A percentile compares a stretch with the other conserved stretches of the same genome.
Conservation (phyloP, 1,140 invertebrate species). For the Colletes gigas region DNA sequence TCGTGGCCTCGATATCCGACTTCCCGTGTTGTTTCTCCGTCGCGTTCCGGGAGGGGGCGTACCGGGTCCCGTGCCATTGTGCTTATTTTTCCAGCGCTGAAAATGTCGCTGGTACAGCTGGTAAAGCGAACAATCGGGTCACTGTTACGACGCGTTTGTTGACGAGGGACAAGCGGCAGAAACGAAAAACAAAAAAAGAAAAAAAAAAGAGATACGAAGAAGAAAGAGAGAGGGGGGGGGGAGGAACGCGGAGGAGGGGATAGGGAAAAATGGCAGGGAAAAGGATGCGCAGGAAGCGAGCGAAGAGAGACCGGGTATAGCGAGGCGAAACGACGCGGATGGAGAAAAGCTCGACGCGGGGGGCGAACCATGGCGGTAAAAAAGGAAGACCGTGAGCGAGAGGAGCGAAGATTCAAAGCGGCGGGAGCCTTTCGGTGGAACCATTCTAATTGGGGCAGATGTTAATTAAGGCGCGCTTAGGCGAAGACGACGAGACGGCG, state of each 20-base stretch:
- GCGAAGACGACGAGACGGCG: slow-evolving; percentile 63
- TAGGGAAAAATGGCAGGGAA: background rate
- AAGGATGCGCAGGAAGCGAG: slow-evolving; percentile 21
- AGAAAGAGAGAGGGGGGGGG: background rate
- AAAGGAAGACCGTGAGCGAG: background rate
- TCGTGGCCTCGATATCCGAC: slow-evolving; percentile 47
- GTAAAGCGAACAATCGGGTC: slow-evolving; percentile 51
- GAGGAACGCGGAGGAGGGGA: background rate
- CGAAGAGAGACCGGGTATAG: background rate
- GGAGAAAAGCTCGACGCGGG: background rate
- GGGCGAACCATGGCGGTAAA: slow-evolving; percentile 6
- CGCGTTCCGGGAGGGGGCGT: background rate
- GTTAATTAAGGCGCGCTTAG: slow-evolving; percentile 75
- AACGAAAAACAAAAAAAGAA: background rate
- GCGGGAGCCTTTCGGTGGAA: slow-evolving; percentile 50
- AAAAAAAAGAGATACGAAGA: background rate
- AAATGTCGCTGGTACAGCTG: slow-evolving; percentile 34
- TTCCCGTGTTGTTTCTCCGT: slow-evolving; percentile 26
- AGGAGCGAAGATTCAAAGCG: slow-evolving; percentile 47
- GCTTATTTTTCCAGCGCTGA: slow-evolving; percentile 41
- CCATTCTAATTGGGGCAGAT: slow-evolving; percentile 74
- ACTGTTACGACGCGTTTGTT: slow-evolving; percentile 45
- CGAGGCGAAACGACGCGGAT: background rate
- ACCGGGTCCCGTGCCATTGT: slow-evolving; percentile 18
- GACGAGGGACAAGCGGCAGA: slow-evolving; percentile 26